Evolutionary conservation across 2,113 vertebrate genomes (phyloP).

Genomic region (Chitala chitala): DNA sequence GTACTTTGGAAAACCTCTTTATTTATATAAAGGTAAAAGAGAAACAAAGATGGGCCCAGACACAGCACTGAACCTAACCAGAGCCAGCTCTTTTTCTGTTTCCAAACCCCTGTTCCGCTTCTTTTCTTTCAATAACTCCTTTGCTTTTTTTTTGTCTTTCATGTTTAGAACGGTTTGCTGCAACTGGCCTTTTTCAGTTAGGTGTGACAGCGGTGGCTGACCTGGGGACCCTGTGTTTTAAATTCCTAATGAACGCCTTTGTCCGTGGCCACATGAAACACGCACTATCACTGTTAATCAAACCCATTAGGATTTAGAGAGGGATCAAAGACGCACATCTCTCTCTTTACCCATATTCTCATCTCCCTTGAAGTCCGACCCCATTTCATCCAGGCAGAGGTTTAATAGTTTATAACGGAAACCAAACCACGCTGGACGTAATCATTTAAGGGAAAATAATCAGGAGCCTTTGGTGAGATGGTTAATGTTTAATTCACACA

Average conservation of each 20-base stretch:
- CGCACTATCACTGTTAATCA: constrained; percentile 15
- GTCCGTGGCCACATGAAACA: constrained; percentile 16
- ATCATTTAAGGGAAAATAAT: constrained; percentile 24
- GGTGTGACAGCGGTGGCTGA: constrained; percentile 15
- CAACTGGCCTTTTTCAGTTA: constrained; percentile 14
- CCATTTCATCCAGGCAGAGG: constrained; percentile 14
- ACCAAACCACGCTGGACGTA: constrained; percentile 18
- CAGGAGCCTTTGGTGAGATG: background rate
- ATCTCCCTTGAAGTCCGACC: constrained; percentile 15
- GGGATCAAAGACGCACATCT: constrained; percentile 30
- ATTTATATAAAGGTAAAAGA: too few species aligned
- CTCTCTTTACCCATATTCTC: background rate
- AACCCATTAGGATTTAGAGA: constrained; percentile 31
- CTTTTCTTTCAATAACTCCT: background rate
- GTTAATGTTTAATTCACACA: constrained; percentile 22
- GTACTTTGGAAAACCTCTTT: too few species aligned
- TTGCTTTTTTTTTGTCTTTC: background rate
- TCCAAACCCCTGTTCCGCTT: background rate
- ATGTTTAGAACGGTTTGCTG: background rate
- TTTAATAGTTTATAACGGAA: constrained; percentile 24
- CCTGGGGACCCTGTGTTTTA: constrained; percentile 20
- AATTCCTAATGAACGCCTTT: constrained; percentile 16
- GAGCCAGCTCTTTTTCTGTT: too few species aligned
- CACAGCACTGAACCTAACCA: too few species aligned
- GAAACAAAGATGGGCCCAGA: too few species aligned